Evolutionary conservation across 2,888 invertebrate genomes (phyloP).

Genomic region (Lepidocyrtinus sp.): DNA sequence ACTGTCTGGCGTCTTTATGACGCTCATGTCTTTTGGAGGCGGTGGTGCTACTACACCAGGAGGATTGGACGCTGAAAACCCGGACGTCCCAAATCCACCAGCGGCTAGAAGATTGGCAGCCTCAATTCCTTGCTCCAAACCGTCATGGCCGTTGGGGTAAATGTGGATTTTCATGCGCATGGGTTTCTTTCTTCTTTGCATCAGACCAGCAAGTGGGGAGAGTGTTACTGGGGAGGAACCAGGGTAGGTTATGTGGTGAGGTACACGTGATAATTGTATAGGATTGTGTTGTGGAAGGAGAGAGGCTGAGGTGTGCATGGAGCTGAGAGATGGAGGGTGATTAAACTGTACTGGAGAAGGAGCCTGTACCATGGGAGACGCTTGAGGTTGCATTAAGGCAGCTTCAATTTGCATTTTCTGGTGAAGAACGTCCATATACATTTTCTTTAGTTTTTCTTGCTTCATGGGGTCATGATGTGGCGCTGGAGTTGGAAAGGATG

Average conservation of each 20-base stretch:
- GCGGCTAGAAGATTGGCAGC: slow-evolving; percentile 48
- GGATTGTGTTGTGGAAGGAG: slow-evolving; percentile 37
- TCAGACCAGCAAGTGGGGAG: slow-evolving; percentile 2
- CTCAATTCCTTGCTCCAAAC: slow-evolving; percentile 43
- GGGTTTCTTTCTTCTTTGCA: slow-evolving; percentile 56
- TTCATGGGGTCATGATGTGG: slow-evolving; percentile 4
- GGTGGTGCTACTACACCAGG: slow-evolving; percentile 31
- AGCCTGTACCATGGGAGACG: background rate
- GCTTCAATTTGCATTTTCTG: slow-evolving; percentile 66
- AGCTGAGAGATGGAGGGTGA: background rate
- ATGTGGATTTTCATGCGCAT: slow-evolving; percentile 70
- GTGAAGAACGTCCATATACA: slow-evolving; percentile 69
- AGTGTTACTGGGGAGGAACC: background rate
- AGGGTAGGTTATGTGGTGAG: slow-evolving; percentile 20
- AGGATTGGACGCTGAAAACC: slow-evolving; percentile 54
- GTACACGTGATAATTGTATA: slow-evolving; percentile 12
- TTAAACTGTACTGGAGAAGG: background rate
- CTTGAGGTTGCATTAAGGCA: slow-evolving; percentile 37
- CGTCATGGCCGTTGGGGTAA: slow-evolving; percentile 68
- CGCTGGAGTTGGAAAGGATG: slow-evolving; percentile 8
- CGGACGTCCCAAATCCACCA: slow-evolving; percentile 42
- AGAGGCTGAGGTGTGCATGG: slow-evolving; percentile 12
- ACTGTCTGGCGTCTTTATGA: slow-evolving; percentile 23
- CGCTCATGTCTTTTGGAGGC: slow-evolving; percentile 20
- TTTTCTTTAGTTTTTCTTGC: slow-evolving; percentile 61